phyloP scores from a whole-genome alignment of 1,140 invertebrate species.

The Diabrotica undecimpunctata region DNA sequence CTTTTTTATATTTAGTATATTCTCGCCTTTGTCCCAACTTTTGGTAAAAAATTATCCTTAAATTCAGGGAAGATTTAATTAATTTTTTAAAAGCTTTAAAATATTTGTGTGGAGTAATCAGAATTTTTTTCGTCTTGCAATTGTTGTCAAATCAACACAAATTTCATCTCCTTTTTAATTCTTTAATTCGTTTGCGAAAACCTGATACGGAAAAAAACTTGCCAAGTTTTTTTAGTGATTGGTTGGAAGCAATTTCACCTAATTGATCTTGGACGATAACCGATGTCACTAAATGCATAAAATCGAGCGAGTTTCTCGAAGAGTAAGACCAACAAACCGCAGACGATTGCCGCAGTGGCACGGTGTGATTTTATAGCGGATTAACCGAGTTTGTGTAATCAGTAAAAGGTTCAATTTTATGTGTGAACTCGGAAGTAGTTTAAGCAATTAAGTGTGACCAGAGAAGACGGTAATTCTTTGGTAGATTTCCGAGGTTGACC shows the following conservation, averaged over 20 bases:
- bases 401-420: conserved; percentile 3
- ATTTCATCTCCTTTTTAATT: too few species aligned
- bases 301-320: neutral
- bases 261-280: neutral
- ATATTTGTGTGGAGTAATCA: too few species aligned
- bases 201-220: too few species aligned
- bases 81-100: too few species aligned
- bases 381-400: neutral
- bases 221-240: neutral
- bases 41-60: too few species aligned
- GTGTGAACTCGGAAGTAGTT: neutral
- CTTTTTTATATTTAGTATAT: too few species aligned
- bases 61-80: too few species aligned
- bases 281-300: neutral
- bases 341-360: neutral
- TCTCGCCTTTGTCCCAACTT: too few species aligned
- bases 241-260: neutral
- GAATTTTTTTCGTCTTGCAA: too few species aligned
- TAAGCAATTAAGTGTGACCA: neutral
- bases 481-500: neutral
- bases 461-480: neutral
- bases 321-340: neutral
- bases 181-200: too few species aligned
- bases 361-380: neutral
- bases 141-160: too few species aligned